Evolutionary conservation across 2,888 invertebrate species (phyloP), one percentile per base, ranked within the genome.

Genomic region (Ophion ventricosus): DNA sequence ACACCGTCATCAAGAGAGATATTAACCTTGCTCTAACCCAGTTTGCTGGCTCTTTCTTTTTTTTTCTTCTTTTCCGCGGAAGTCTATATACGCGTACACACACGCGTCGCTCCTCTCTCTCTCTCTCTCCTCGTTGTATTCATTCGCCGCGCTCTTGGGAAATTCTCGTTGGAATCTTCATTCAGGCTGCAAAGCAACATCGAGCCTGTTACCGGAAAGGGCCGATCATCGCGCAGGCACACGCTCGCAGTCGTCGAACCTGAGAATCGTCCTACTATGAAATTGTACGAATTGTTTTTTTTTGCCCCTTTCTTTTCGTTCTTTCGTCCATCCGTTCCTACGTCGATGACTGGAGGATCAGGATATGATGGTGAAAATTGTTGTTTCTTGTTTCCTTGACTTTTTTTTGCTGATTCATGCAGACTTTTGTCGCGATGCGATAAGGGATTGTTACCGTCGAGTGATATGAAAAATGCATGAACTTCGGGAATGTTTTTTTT

Each of bases 21-120:
- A 80, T 87, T 86, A 88, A 86, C 87, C 87, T 87, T 84, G 86
- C 85, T 83, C 84, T 89, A 89, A 89, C 89, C 89, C 82, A 89
- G 87, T 88, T 89, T 87, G 83, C 84, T 86, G 83, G 87, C 85
- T 86, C 7, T 40, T 8, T 49, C 11, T 67, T 54, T 35, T 76
- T 20, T 73, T 82, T 88, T 84, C 87, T 85, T 85, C 87, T 88
- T 72, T 83, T 75, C 83, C 82, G 83, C 86, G 87, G 88, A 88
- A 88, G 87, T 81, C 57, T 74, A 67, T 69, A 72, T 66, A 66
- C 72, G 72, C 20, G 17, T 35, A 56, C 66, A 77, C 64, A 57
- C 79, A 14, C 40, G 35, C 25, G n/a, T 2, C 20, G 67, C 76
- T n/a, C 4, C 29, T 29, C 29, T 67, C 66, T 66, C 56, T 67